phyloP scores from a whole-genome alignment of 2,113 vertebrate genomes.

The Antennarius striatus region DNA sequence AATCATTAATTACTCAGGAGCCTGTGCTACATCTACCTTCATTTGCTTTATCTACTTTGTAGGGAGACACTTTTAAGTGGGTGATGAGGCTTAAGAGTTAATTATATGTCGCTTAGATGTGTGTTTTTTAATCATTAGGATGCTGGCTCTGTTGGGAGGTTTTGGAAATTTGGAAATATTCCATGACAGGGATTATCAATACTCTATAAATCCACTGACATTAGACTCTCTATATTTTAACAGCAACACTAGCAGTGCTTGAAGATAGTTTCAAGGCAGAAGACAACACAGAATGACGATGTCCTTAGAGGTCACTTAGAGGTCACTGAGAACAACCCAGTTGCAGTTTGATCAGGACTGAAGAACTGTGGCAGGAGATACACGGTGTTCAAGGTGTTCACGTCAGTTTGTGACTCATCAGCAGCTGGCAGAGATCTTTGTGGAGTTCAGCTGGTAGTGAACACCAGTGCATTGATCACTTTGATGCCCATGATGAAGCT shows the following conservation, averaged over 20 bases:
- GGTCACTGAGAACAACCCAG: background rate
- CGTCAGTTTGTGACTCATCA: too few relatives aligned
- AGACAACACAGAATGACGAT: background rate
- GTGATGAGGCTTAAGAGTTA: slow-evolving; percentile 75
- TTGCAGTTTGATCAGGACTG: too few relatives aligned
- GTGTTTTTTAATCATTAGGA: slow-evolving; percentile 46
- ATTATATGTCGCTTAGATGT: slow-evolving; percentile 77
- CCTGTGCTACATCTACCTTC: slow-evolving; percentile 60
- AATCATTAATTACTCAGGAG: slow-evolving; percentile 78
- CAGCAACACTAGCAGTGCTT: slow-evolving; percentile 22
- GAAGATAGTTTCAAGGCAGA: slow-evolving; percentile 24
- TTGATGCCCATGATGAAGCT: too few relatives aligned
- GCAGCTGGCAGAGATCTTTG: too few relatives aligned
- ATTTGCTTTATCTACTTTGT: slow-evolving; percentile 63
- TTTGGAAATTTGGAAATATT: slow-evolving; percentile 56
- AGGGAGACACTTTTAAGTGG: slow-evolving; percentile 68
- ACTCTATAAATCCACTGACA: slow-evolving; percentile 53
- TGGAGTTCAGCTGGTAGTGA: too few relatives aligned
- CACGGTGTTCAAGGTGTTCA: too few relatives aligned
- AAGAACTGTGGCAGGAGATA: too few relatives aligned
- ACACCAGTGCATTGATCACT: too few relatives aligned
- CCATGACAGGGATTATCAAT: slow-evolving; percentile 51
- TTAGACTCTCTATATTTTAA: background rate
- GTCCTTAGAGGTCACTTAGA: slow-evolving; percentile 10
- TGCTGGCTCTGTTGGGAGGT: slow-evolving; percentile 36